Conservation (phyloP, 2,113 vertebrate genomes). For the Sialia sialis region DNA sequence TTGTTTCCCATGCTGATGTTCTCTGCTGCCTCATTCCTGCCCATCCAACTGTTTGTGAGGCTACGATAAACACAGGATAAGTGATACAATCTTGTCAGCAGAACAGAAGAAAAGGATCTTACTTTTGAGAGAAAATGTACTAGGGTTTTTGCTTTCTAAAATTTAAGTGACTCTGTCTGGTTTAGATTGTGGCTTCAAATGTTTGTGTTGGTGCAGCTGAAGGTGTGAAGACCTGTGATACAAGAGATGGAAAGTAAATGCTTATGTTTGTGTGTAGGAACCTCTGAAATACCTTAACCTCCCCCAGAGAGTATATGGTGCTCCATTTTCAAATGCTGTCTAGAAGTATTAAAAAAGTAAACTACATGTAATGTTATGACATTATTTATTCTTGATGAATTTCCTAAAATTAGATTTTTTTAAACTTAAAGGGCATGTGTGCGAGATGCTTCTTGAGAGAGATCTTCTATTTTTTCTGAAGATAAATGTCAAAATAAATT, state of each 20-base stretch:
- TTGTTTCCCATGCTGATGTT: not conserved
- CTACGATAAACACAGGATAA: not conserved
- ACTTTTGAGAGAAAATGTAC: not conserved
- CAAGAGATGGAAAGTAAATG: not conserved
- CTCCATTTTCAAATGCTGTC: not conserved
- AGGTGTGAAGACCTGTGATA: not conserved
- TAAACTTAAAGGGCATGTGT: no score
- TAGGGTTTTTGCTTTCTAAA: not conserved
- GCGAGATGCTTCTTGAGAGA: not conserved
- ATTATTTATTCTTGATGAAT: not conserved
- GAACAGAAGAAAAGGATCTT: not conserved
- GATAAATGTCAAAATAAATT: not conserved
- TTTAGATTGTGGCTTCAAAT: not conserved
- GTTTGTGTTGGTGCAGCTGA: not conserved
- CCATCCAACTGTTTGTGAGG: not conserved
- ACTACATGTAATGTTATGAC: not conserved
- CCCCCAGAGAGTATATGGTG: not conserved
- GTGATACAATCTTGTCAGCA: not conserved
- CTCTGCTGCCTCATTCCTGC: not conserved
- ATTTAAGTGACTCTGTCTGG: not conserved
- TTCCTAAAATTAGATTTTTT: not conserved
- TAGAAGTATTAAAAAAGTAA: not conserved
- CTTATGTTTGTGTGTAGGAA: not conserved
- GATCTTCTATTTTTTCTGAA: not conserved
- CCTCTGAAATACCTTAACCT: not conserved